These are phyloP conservation scores for Dicrostonyx torquatus DNA, from an alignment of 2,797 vertebrate species.

Conservation along the genomic window DNA sequence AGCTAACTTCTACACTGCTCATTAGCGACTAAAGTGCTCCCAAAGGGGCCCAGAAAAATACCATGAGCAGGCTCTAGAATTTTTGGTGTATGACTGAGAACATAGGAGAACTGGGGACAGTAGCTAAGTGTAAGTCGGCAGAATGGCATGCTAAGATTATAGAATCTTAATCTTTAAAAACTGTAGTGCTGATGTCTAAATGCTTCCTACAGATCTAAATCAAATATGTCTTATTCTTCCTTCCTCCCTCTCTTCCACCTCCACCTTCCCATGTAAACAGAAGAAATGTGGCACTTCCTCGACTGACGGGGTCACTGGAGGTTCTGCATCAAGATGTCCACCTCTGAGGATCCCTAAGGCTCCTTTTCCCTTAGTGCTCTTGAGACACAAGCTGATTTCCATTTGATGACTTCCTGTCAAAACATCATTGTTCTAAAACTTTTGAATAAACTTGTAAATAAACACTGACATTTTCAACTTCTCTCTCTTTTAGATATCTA, in stretches of 20 bases:
- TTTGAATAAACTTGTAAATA: constrained; percentile 83
- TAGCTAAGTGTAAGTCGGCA: background rate
- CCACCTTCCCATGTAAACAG: constrained; percentile 72
- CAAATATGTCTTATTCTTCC: background rate
- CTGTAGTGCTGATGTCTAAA: background rate
- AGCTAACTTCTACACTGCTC: background rate
- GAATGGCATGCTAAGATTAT: background rate
- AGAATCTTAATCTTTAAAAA: constrained; percentile 4
- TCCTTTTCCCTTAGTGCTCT: background rate
- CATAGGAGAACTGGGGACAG: background rate
- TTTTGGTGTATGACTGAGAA: constrained; percentile 3
- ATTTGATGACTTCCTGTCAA: constrained; percentile 69
- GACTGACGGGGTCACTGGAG: constrained; percentile 75
- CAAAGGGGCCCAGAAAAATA: background rate
- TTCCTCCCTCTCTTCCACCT: background rate
- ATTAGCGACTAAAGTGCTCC: background rate
- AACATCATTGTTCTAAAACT: constrained; percentile 52
- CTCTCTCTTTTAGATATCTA: constrained; percentile 64
- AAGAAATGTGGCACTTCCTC: constrained; percentile 87
- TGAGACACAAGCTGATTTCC: background rate
- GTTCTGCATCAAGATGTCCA: constrained; percentile 51
- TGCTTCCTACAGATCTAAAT: background rate
- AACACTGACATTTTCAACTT: constrained; percentile 73
- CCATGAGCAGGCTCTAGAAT: background rate
- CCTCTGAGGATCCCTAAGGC: background rate